Base-by-base conservation (phyloP, 2,113 vertebrate species). In the Epinephelus moara region DNA sequence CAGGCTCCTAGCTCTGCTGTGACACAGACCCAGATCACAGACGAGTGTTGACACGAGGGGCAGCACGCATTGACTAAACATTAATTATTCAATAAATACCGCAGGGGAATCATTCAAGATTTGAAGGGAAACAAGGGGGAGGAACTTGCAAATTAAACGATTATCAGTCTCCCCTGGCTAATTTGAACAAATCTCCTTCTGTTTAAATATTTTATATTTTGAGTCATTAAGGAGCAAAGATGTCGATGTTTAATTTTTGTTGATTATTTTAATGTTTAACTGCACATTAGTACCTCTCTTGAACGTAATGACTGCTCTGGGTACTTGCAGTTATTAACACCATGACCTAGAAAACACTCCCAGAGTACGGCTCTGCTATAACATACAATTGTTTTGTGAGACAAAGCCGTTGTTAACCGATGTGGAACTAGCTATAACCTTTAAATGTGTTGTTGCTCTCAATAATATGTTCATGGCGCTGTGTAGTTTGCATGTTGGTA, bases 231-330 rank as follows among this genome's bases (percentile, higher is more conserved):
- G 7, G 25, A 63, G 49, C 27, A 53, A 64, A 69, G 13, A 60
- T 45, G 4, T 4, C 3, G 18, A 52, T 21, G 55, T 59, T 60
- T 30, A 1, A 30, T 80, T 2, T 47, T 59, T 55, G 23, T 60
- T 79, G 2, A 52, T 60, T 72, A 25, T 70, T 73, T 69, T 13
- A 23, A 57, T 63, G 42, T 81, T 76, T 66, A 37, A 66, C n/a
- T 57, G 37, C 53, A 75, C 69, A 69, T 21, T 27, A 50, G 67
- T 45, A 27, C 3, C 27, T 71, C 63, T 80, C 33, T 37, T 47
- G 21, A 52, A 75, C 30, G 42, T 25, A 40, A 40, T 57, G 49
- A 63, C 11, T 0, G 3, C 55, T 57, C 1, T 27, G 23, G 45
- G 52, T 71, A 67, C n/a, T 1, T 61, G 11, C 10, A 37, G 2